Percentiles rank a stretch among this genome's conserved stretches.
Evolutionary conservation across 53 echinoderm and acorn worm genomes (phyloP).

Genomic region (Crossaster papposus): DNA sequence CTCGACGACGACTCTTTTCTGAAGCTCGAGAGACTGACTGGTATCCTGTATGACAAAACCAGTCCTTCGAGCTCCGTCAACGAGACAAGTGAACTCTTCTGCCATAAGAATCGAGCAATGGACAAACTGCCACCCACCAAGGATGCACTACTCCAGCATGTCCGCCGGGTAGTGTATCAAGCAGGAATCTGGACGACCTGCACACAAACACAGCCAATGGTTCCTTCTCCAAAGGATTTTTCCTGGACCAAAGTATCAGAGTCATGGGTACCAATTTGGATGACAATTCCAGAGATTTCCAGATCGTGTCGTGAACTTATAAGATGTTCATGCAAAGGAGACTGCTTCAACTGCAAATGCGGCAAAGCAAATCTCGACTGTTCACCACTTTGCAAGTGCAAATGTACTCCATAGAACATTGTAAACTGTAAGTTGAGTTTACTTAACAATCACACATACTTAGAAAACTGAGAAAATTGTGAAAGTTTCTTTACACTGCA

Average conservation of each 20-base stretch:
- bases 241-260: conserved; percentile 13
- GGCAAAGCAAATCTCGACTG: conserved; percentile 29
- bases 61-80: conserved; percentile 25
- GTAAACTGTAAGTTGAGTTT: not conserved
- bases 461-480: too few relatives aligned
- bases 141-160: conserved; percentile 47
- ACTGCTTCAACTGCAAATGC: conserved; percentile 14
- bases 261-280: conserved; percentile 1
- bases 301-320: conserved; percentile 46
- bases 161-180: conserved; percentile 9
- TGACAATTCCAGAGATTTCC: conserved; percentile 8
- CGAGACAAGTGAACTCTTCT: conserved; percentile 45
- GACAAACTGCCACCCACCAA: conserved; percentile 49
- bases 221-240: not conserved
- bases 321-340: conserved; percentile 31
- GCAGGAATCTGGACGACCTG: conserved; percentile 9
- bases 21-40: conserved; percentile 35
- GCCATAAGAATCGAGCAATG: conserved; percentile 40
- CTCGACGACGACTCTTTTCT: conserved; percentile 30
- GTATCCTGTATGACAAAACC: conserved; percentile 42
- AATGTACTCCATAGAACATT: too few relatives aligned
- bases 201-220: conserved; percentile 5
- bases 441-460: not conserved
- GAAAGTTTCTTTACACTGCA: too few relatives aligned
- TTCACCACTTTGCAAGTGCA: conserved; percentile 24